These are phyloP conservation scores for Margaritifera margaritifera DNA, from an alignment of 2,888 invertebrate genomes.

Conservation along the genomic window DNA sequence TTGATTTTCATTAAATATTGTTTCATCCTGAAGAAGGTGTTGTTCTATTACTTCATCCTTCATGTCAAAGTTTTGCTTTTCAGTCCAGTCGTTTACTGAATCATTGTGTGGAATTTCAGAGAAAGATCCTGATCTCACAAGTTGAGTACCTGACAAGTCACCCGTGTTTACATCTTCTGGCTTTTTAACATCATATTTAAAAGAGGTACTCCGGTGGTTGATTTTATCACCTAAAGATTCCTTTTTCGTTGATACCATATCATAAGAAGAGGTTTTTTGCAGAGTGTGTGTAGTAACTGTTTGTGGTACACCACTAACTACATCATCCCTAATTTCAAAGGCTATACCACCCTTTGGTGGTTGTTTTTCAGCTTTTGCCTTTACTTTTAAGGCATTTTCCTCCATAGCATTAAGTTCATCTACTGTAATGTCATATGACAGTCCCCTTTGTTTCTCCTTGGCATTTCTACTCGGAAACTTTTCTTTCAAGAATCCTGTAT, in stretches of 20 bases:
- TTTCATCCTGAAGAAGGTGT: conserved; percentile 28
- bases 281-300: conserved; percentile 35
- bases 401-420: conserved; percentile 47
- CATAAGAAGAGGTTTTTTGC: conserved; percentile 36
- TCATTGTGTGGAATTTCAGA: conserved; percentile 57
- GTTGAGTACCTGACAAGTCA: conserved; percentile 60
- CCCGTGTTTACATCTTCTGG: conserved; percentile 29
- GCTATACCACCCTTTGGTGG: conserved; percentile 46
- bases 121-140: conserved; percentile 58
- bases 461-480: conserved; percentile 46
- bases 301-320: conserved; percentile 41
- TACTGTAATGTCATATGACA: conserved; percentile 52
- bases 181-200: conserved; percentile 35
- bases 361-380: conserved; percentile 21
- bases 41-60: conserved; percentile 35
- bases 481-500: conserved; percentile 39
- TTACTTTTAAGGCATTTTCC: conserved; percentile 26
- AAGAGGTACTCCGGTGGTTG: conserved; percentile 42
- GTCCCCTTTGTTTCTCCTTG: conserved; percentile 42
- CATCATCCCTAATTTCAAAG: conserved; percentile 58
- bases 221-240: conserved; percentile 20
- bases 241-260: conserved; percentile 13
- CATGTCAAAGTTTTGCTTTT: conserved; percentile 33
- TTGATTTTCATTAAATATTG: conserved; percentile 8
- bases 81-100: conserved; percentile 52